These are phyloP conservation scores for Tetragonula clypearis DNA, from an alignment of 1,140 invertebrate species.

Conservation along the genomic window DNA sequence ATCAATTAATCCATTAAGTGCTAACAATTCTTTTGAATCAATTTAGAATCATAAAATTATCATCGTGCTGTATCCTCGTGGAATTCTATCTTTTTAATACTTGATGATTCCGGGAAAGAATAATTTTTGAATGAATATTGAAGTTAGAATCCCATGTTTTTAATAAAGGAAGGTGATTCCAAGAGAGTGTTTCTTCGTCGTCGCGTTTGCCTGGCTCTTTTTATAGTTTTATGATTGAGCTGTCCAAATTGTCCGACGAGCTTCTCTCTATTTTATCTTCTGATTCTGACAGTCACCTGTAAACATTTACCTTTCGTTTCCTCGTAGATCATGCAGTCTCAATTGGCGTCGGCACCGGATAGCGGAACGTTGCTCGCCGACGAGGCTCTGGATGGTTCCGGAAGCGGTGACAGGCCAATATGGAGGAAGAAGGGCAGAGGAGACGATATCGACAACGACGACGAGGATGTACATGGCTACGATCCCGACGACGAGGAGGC, in stretches of 20 bases:
- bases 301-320: neutral
- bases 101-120: too few relatives aligned
- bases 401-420: conserved; percentile 74
- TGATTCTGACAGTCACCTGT: neutral
- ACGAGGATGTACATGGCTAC: conserved; percentile 70
- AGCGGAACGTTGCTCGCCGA: conserved; percentile 75
- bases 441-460: conserved; percentile 69
- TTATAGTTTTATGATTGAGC: neutral
- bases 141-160: too few relatives aligned
- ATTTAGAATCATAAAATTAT: too few relatives aligned
- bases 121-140: too few relatives aligned
- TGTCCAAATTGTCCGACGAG: neutral
- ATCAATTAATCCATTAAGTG: too few relatives aligned
- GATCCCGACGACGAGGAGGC: conserved; percentile 74
- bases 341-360: conserved; percentile 76
- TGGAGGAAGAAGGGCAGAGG: conserved; percentile 66
- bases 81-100: too few relatives aligned
- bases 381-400: conserved; percentile 78
- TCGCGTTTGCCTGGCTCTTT: too few relatives aligned
- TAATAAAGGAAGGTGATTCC: too few relatives aligned
- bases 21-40: too few relatives aligned
- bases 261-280: neutral
- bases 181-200: too few relatives aligned
- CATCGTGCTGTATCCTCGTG: too few relatives aligned
- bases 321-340: conserved; percentile 69